Percentiles rank a stretch among this genome's conserved stretches.
These are phyloP conservation scores for Eunapius fragilis DNA, from an alignment of 37 sponge, comb jelly and placozoan genomes.

Conservation along the genomic window DNA sequence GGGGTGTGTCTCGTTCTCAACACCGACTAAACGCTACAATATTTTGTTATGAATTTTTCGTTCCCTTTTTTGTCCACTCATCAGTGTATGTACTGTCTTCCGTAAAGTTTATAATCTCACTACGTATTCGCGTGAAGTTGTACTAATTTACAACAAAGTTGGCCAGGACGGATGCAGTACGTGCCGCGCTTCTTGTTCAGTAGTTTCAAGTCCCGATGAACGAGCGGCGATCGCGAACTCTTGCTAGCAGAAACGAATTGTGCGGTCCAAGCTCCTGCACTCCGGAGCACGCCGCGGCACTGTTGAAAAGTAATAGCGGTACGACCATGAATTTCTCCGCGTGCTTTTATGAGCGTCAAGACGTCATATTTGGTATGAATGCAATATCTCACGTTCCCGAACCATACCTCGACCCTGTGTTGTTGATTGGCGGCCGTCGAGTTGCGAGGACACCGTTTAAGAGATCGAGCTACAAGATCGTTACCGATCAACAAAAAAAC, in stretches of 20 bases:
- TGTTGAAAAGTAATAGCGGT: neutral
- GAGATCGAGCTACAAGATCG: neutral
- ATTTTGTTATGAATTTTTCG: neutral
- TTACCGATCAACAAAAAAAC: neutral
- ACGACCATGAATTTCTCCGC: neutral
- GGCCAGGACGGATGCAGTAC: neutral
- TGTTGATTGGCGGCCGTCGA: neutral
- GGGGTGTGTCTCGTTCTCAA: slow-evolving; percentile 96
- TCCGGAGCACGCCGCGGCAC: neutral
- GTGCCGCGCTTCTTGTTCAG: neutral
- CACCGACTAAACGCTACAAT: slow-evolving; percentile 98
- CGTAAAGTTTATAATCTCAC: neutral
- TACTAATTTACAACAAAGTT: neutral
- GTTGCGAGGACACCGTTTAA: neutral
- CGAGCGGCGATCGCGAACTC: neutral
- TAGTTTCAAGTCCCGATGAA: neutral
- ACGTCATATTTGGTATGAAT: neutral
- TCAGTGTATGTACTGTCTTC: neutral
- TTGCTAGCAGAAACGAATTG: neutral
- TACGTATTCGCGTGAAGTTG: neutral
- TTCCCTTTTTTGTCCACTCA: neutral
- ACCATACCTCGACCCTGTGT: neutral
- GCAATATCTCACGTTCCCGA: neutral
- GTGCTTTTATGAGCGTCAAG: neutral
- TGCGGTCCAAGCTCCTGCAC: neutral